These are phyloP conservation scores for Carabus problematicus DNA, from an alignment of 2,888 invertebrate species.

Conservation along the genomic window DNA sequence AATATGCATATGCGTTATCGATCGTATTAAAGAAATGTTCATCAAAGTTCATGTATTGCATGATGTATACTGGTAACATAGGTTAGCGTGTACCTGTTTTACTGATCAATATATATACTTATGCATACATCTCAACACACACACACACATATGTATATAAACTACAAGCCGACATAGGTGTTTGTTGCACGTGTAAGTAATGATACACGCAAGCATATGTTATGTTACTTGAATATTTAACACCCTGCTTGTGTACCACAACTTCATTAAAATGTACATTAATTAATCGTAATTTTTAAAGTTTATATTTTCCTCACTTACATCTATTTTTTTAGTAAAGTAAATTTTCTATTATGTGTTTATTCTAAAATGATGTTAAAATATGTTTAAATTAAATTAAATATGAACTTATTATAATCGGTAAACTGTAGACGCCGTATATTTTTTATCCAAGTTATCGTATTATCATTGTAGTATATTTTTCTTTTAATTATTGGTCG, in stretches of 20 bases:
- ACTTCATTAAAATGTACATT: neutral
- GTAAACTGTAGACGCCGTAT: too few relatives aligned
- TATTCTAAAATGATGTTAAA: too few relatives aligned
- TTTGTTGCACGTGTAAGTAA: neutral
- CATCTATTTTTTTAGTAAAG: too few relatives aligned
- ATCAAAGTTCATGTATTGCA: constrained; percentile 35
- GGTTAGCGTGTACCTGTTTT: constrained; percentile 13
- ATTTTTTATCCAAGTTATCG: too few relatives aligned
- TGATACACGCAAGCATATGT: neutral
- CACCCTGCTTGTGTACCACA: constrained; percentile 7
- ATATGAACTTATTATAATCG: too few relatives aligned
- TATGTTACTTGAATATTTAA: constrained; percentile 7
- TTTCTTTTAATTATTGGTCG: too few relatives aligned
- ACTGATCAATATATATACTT: constrained; percentile 37
- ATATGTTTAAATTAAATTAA: too few relatives aligned
- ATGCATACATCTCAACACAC: constrained; percentile 10
- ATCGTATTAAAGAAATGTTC: constrained; percentile 33
- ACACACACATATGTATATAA: neutral
- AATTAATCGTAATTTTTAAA: too few relatives aligned
- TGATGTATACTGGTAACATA: neutral
- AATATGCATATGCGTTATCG: constrained; percentile 30
- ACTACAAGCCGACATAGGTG: neutral
- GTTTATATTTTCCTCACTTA: too few relatives aligned
- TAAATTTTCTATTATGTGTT: too few relatives aligned
- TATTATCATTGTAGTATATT: too few relatives aligned